Percentiles rank a stretch among this genome's conserved stretches.
These are phyloP conservation scores for Sebastes hubbsi DNA, from an alignment of 2,797 vertebrate genomes.

Conservation along the genomic window DNA sequence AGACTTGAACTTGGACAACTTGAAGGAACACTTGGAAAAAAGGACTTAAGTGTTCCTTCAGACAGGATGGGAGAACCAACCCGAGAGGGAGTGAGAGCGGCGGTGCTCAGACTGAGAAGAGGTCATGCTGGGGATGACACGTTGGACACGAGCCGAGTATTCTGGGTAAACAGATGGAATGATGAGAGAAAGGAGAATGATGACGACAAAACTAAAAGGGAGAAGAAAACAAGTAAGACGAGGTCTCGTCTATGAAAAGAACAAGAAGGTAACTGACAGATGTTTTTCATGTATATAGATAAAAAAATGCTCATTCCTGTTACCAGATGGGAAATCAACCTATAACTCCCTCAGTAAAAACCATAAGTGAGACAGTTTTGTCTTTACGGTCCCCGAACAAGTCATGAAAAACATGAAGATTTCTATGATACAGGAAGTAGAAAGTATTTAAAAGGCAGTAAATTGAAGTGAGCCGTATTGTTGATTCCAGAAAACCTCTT, in stretches of 20 bases:
- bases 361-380: neutral
- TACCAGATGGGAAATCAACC: neutral
- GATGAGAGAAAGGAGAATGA: conserved; percentile 52
- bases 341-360: neutral
- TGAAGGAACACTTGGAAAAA: conserved; percentile 55
- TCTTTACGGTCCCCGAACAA: neutral
- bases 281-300: neutral
- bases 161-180: conserved; percentile 76
- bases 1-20: conserved; percentile 35
- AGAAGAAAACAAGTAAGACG: conserved; percentile 25
- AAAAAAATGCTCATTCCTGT: neutral
- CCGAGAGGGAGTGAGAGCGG: conserved; percentile 77
- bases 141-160: conserved; percentile 80
- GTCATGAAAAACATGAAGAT: neutral
- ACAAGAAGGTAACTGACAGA: neutral
- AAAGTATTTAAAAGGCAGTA: neutral
- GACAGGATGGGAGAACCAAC: conserved; percentile 75
- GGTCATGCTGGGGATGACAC: conserved; percentile 72
- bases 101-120: conserved; percentile 75
- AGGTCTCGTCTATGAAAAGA: neutral
- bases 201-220: conserved; percentile 44
- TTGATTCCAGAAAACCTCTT: conserved; percentile 12
- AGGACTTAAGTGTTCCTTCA: conserved; percentile 38
- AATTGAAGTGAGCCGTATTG: conserved; percentile 32
- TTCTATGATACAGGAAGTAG: conserved; percentile 2